A percentile compares a stretch with the other conserved stretches of the same genome.
Conservation (phyloP, 2,797 vertebrate genomes). For the Furcifer pardalis region DNA sequence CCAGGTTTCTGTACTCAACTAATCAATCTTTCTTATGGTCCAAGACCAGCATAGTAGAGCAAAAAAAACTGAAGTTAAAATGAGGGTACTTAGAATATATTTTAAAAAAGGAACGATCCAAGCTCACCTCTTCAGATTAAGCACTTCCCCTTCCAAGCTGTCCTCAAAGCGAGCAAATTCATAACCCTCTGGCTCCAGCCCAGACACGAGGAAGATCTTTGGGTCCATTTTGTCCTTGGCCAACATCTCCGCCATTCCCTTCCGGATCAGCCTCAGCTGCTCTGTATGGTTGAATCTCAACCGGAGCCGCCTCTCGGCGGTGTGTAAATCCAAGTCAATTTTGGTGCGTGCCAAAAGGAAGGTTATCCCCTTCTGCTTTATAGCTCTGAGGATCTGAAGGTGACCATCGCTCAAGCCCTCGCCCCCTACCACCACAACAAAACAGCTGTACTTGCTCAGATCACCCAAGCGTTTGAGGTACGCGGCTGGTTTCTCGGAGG, state of each 20-base stretch:
- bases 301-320: conserved; percentile 1
- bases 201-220: conserved; percentile 15
- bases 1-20: too few relatives aligned
- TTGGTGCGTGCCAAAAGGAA: conserved; percentile 52
- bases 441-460: conserved; percentile 45
- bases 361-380: conserved; percentile 36
- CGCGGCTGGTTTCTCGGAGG: conserved; percentile 30
- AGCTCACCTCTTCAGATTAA: conserved; percentile 48
- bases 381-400: conserved; percentile 44
- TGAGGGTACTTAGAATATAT: too few relatives aligned
- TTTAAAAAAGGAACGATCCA: too few relatives aligned
- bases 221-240: not conserved
- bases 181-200: not conserved
- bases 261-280: not conserved
- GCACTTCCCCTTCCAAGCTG: conserved; percentile 39
- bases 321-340: conserved; percentile 36
- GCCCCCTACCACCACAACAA: conserved; percentile 21
- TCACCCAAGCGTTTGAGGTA: conserved; percentile 42
- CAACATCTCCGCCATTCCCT: not conserved
- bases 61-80: too few relatives aligned
- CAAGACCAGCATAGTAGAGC: too few relatives aligned
- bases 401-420: conserved; percentile 37
- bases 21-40: too few relatives aligned
- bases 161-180: conserved; percentile 45
- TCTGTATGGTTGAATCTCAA: not conserved